Evolutionary conservation across 1,140 invertebrate genomes (phyloP).

Genomic region (Leucophenga varia): DNA sequence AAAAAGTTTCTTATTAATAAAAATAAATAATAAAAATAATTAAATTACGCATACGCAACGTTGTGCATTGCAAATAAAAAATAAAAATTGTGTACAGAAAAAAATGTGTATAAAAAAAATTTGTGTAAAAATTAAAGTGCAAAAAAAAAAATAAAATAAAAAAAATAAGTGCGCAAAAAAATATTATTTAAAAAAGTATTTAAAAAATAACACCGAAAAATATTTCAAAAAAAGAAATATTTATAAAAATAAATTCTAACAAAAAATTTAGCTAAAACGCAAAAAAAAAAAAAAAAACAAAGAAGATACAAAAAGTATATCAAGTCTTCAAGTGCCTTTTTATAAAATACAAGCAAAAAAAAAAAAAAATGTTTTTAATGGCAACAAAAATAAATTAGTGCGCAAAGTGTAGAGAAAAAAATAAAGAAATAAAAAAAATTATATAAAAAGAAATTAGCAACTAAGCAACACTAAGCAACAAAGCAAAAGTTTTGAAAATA

Average conservation of each 20-base stretch:
- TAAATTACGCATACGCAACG: conserved; percentile 38
- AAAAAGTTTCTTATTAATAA: too few relatives aligned
- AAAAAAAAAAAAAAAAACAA: conserved; percentile 29
- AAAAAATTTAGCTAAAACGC: conserved; percentile 17
- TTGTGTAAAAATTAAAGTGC: too few relatives aligned
- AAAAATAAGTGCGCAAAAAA: too few relatives aligned
- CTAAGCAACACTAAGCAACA: too few relatives aligned
- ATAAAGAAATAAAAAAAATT: conserved; percentile 7
- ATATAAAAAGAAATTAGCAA: too few relatives aligned
- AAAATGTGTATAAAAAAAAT: conserved; percentile 1
- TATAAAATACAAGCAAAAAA: conserved; percentile 23
- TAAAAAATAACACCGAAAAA: too few relatives aligned
- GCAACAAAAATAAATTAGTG: conserved; percentile 13
- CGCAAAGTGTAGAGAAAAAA: conserved; percentile 3
- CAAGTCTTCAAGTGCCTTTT: too few relatives aligned
- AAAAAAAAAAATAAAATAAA: conserved; percentile 1
- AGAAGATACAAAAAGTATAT: too few relatives aligned
- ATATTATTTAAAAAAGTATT: too few relatives aligned
- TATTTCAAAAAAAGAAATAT: too few relatives aligned
- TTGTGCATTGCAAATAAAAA: conserved; percentile 18
- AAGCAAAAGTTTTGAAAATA: conserved; percentile 4
- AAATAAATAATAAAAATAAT: conserved; percentile 1
- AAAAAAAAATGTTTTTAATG: conserved; percentile 9
- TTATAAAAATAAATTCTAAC: too few relatives aligned
- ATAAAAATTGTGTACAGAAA: conserved; percentile 23